A percentile compares a stretch with the other conserved stretches of the same genome.
Evolutionary conservation across 2,113 vertebrate genomes (phyloP).

Genomic region (Amblyornis subalaris): DNA sequence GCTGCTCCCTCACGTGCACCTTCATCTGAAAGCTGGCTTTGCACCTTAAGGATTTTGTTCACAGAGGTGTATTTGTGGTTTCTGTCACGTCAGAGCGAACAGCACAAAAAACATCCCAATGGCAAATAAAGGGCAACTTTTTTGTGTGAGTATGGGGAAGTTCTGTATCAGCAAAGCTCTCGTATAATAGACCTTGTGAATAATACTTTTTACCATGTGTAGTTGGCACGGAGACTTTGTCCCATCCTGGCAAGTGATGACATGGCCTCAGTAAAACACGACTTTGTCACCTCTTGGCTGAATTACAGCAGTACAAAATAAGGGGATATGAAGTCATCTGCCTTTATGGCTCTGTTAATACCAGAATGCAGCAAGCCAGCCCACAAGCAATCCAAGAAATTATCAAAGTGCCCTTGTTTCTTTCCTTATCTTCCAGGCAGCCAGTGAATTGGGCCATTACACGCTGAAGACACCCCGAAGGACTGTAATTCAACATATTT

Average conservation of each 20-base stretch:
- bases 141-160: background rate
- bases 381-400: background rate
- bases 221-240: conserved; percentile 28
- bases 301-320: conserved; percentile 18
- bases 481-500: background rate
- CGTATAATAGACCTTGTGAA: background rate
- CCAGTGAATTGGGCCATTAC: background rate
- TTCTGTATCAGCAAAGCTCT: conserved; percentile 9
- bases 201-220: conserved; percentile 19
- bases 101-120: background rate
- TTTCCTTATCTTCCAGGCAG: background rate
- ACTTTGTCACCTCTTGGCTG: conserved; percentile 47
- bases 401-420: conserved; percentile 13
- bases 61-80: background rate
- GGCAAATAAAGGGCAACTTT: background rate
- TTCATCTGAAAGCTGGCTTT: background rate
- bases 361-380: background rate
- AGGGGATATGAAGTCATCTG: conserved; percentile 45
- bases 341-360: conserved; percentile 4
- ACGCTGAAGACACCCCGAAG: background rate
- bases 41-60: background rate
- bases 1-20: accelerated
- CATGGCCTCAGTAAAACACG: conserved; percentile 18
- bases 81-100: accelerated
- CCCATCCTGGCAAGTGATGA: conserved; percentile 11